Conservation (phyloP, 2,113 vertebrate species). For the Hippocampus barbouri region DNA sequence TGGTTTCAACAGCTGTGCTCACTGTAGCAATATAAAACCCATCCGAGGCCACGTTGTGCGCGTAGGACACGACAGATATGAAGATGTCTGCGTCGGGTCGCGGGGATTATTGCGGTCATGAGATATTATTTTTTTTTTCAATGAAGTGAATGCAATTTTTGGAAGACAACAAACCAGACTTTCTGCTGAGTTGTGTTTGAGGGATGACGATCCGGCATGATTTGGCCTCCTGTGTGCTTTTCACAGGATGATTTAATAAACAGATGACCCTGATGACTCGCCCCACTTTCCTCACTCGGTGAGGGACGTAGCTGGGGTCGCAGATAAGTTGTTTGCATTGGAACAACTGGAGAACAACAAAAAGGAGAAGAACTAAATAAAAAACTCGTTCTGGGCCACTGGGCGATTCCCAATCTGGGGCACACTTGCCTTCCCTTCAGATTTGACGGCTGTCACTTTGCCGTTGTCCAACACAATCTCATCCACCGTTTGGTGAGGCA, state of each 20-base stretch:
- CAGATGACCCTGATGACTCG: conserved; percentile 89
- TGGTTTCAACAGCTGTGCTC: conserved; percentile 86
- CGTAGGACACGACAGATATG: conserved; percentile 86
- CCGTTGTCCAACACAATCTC: conserved; percentile 87
- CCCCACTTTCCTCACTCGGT: conserved; percentile 83
- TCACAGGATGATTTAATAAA: conserved; percentile 90
- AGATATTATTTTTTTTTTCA: not conserved
- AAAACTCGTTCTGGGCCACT: not conserved
- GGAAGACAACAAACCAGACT: conserved; percentile 77
- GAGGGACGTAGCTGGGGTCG: conserved; percentile 85
- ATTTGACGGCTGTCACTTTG: conserved; percentile 87
- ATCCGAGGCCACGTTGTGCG: conserved; percentile 86
- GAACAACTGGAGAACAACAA: conserved; percentile 73
- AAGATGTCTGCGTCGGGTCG: conserved; percentile 81
- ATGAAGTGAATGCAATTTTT: not conserved
- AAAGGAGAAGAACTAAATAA: not conserved
- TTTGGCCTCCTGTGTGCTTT: conserved; percentile 87
- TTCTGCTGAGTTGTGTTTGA: conserved; percentile 86
- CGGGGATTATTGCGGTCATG: not conserved
- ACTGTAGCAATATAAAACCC: conserved; percentile 92
- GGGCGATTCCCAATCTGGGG: not conserved
- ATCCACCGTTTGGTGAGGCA: conserved; percentile 87
- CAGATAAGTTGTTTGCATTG: conserved; percentile 95
- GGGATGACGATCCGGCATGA: conserved; percentile 97
- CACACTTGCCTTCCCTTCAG: conserved; percentile 83